Percentiles rank a stretch among this genome's conserved stretches.
Evolutionary conservation across 2,797 vertebrate species (phyloP).

Genomic region (Merluccius polli): DNA sequence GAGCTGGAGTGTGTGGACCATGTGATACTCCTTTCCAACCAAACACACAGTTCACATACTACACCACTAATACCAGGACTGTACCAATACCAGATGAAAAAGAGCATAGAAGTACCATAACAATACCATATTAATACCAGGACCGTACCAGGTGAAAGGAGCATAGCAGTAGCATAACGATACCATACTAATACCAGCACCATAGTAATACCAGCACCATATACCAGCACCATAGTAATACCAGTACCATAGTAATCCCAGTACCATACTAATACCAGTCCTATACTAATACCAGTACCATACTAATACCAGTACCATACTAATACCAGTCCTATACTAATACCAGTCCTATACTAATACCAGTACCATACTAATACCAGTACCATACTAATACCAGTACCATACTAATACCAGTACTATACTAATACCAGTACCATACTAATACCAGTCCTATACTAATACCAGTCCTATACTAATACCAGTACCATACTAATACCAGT

Average conservation of each 20-base stretch:
- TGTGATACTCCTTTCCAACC: background rate
- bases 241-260: background rate
- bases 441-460: background rate
- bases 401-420: no score
- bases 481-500: no score
- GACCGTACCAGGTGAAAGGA: background rate
- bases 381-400: no score
- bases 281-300: background rate
- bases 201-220: no score
- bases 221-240: background rate
- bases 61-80: background rate
- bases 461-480: no score
- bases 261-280: background rate
- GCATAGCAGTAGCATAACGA: no score
- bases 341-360: no score
- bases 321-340: background rate
- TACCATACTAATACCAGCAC: background rate
- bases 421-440: no score
- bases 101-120: no score
- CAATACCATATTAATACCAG: background rate
- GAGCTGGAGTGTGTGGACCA: constrained; percentile 15
- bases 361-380: no score
- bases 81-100: background rate
- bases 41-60: background rate
- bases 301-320: background rate